A percentile compares a stretch with the other conserved stretches of the same genome.
Conservation (phyloP, 1,140 invertebrate species). For the Popillia japonica region DNA sequence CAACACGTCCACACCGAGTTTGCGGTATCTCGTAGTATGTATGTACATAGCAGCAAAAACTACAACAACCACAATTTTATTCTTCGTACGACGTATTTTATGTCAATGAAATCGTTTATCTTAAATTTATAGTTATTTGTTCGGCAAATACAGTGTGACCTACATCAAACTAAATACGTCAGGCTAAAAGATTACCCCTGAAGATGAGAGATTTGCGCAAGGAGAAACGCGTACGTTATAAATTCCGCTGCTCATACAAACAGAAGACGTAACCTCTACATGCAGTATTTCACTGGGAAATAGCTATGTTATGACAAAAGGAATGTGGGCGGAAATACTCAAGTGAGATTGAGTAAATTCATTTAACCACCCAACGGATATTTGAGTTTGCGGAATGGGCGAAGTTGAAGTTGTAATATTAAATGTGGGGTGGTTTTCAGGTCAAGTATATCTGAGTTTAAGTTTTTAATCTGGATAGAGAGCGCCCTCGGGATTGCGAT, state of each 20-base stretch:
- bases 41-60: not conserved
- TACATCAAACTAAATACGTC: too few species aligned
- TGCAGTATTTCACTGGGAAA: not conserved
- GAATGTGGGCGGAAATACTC: not conserved
- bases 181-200: too few species aligned
- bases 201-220: too few species aligned
- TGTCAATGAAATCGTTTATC: not conserved
- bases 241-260: not conserved
- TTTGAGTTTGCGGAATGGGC: not conserved
- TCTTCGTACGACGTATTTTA: not conserved
- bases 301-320: not conserved
- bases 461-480: not conserved
- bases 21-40: not conserved
- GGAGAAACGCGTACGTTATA: not conserved
- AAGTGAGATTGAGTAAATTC: not conserved
- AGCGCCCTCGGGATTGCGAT: not conserved
- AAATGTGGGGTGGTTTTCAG: not conserved
- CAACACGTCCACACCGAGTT: not conserved
- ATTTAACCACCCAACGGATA: not conserved
- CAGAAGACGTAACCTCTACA: not conserved
- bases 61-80: not conserved
- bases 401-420: not conserved
- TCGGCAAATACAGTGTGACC: not conserved
- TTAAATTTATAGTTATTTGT: not conserved
- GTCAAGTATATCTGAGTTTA: not conserved